These are phyloP conservation scores for Sphaerodactylus townsendi DNA, from an alignment of 2,113 vertebrate species.

Conservation along the genomic window DNA sequence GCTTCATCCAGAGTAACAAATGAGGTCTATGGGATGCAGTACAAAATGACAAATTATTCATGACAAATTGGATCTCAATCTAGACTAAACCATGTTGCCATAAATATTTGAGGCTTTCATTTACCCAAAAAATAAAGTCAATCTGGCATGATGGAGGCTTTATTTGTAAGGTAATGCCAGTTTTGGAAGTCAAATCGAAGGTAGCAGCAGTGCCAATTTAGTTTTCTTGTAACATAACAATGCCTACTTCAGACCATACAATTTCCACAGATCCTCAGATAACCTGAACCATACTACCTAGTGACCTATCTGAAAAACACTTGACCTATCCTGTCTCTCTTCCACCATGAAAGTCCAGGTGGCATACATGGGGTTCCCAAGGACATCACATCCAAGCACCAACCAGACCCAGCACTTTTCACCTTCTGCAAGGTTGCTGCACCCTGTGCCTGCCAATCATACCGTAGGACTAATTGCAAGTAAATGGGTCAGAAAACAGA, in stretches of 20 bases:
- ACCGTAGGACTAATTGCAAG: neutral
- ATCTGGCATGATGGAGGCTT: accelerated
- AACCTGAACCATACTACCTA: neutral
- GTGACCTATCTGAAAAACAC: neutral
- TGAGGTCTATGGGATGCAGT: conserved; percentile 82
- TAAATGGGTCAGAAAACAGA: neutral
- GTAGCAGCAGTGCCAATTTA: neutral
- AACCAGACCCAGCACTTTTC: no score
- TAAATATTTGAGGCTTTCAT: neutral
- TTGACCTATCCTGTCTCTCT: no score
- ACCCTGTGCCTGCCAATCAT: no score
- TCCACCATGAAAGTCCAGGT: no score
- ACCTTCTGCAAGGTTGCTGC: no score
- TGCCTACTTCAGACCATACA: neutral
- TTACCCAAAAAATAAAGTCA: neutral
- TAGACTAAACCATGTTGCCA: neutral
- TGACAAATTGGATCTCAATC: neutral
- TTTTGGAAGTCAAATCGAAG: neutral
- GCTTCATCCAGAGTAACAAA: conserved; percentile 98
- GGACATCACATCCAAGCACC: no score
- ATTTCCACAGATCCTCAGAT: neutral
- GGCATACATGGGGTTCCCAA: no score
- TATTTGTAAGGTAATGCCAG: neutral
- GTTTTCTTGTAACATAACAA: neutral
- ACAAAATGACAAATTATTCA: neutral